Conservation (phyloP, 2,888 invertebrate genomes). For the Chalcis sispes region DNA sequence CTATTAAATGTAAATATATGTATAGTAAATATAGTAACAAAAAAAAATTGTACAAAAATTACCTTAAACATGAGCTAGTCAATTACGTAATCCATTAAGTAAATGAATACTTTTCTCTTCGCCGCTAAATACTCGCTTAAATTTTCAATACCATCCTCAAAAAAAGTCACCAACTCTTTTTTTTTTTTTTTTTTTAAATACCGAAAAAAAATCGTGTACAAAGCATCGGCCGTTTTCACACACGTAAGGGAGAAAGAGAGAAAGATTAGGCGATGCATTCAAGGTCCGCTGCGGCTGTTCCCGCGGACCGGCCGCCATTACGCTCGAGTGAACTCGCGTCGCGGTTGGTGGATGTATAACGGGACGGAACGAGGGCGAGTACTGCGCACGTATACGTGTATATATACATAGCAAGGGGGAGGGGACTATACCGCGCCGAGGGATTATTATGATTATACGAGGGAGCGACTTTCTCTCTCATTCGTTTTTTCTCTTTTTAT, state of each 20-base stretch:
- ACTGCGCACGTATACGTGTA: not conserved
- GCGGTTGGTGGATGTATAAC: conserved; percentile 66
- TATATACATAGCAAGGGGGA: too few species aligned
- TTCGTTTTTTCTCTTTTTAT: not conserved
- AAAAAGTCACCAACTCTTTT: too few species aligned
- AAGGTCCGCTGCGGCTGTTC: not conserved
- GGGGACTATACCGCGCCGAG: conserved; percentile 29
- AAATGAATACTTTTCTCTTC: too few species aligned
- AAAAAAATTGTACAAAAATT: too few species aligned
- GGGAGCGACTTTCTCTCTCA: not conserved
- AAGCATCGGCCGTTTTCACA: not conserved
- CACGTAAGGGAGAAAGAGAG: not conserved
- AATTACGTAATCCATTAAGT: too few species aligned
- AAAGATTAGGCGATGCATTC: not conserved
- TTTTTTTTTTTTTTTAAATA: too few species aligned
- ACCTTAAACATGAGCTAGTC: too few species aligned
- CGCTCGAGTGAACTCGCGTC: conserved; percentile 68
- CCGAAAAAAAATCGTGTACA: not conserved
- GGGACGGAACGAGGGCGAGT: conserved; percentile 57
- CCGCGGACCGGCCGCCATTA: conserved; percentile 68
- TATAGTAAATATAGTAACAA: too few species aligned
- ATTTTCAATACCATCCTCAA: too few species aligned
- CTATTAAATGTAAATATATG: too few species aligned
- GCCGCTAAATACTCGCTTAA: too few species aligned
- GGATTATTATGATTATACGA: not conserved